Base-by-base conservation (phyloP, 2,888 invertebrate species). In the Sacculina carcini region DNA sequence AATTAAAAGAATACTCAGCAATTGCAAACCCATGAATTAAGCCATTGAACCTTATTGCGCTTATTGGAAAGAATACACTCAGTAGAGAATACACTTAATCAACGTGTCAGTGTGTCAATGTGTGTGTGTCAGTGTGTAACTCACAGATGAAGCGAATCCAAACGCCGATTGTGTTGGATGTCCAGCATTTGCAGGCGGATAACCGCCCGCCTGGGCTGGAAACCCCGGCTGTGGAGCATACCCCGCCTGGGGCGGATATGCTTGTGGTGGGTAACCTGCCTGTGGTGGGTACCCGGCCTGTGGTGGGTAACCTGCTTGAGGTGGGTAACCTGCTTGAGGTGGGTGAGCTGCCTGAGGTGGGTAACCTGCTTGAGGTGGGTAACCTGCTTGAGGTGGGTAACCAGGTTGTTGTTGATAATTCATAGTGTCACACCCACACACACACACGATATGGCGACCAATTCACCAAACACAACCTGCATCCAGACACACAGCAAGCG, bases 221-320 rank as follows among this genome's bases (percentile, higher is more conserved):
- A 40, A 40, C 21, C 26, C 23, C 14, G 12, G 51, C 12, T 24
- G 28, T n/a, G n/a, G n/a, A 21, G 36, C 28, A 32, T 48, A 52
- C 9, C 40, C 52, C 28, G 50, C 44, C 31, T 52, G 52, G 32
- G 28, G 23, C 39, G 52, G 48, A 31, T 52, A 52, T 16, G 48
- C 52, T 23, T 49, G 52, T 24, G 50, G 53, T 21, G 14, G 16
- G 16, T 6, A 12, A 16, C 34, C 34, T 34, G n/a, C 34, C 9
- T 16, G 38, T 4, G 16, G 38, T 24, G 47, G 47, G 26, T 51
- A 53, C 5, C 53, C 53, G 28, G 50, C 38, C 24, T 53, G 53
- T 3, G n/a, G 34, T 26, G 34, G 51, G 16, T 21, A 26, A 23
- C 26, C 21, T 6, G 23, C 16, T 21, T 21, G 23, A 28, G 51